phyloP scores from a whole-genome alignment of 2,888 invertebrate species.

The Mayetiola destructor region DNA sequence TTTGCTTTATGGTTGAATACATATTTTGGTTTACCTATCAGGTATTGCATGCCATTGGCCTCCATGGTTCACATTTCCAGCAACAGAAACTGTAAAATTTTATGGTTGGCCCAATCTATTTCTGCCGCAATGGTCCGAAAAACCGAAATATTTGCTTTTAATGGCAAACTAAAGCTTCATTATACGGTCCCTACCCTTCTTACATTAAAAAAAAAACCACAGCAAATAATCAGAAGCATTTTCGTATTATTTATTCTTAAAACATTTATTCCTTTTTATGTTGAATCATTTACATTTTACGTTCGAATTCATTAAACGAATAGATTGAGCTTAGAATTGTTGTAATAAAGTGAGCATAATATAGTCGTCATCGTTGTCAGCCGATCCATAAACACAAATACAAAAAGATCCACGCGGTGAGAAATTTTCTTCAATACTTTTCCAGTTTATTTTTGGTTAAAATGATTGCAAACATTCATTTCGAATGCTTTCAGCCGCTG shows the following conservation, averaged over 20 bases:
- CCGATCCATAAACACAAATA: too few relatives aligned
- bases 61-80: too few relatives aligned
- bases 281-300: background rate
- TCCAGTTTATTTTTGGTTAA: background rate
- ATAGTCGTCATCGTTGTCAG: background rate
- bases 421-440: too few relatives aligned
- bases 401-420: too few relatives aligned
- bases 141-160: too few relatives aligned
- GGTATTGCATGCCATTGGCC: background rate
- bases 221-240: background rate
- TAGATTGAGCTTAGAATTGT: background rate
- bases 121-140: background rate
- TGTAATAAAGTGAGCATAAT: background rate
- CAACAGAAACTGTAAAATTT: background rate
- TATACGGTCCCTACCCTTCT: too few relatives aligned
- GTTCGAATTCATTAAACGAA: constrained; percentile 8
- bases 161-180: too few relatives aligned
- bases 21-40: background rate
- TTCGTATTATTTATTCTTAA: constrained; percentile 1
- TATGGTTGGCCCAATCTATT: constrained; percentile 10
- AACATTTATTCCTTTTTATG: constrained; percentile 8
- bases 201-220: background rate
- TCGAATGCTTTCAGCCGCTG: too few relatives aligned
- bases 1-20: background rate
- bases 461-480: background rate